phyloP scores from a whole-genome alignment of 1,140 invertebrate species.

The Orussus abietinus region DNA sequence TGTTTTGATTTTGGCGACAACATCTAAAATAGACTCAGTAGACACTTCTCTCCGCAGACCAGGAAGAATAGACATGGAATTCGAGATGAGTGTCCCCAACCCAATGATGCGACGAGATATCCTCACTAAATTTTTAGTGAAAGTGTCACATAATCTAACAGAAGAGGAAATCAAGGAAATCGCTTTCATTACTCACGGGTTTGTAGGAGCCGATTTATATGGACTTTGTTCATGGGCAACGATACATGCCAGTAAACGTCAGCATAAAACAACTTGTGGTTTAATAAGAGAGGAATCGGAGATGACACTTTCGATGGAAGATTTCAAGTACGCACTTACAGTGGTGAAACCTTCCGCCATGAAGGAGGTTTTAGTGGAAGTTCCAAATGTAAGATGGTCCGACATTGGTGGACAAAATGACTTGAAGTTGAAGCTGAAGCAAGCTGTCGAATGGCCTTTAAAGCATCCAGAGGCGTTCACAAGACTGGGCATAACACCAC shows the following conservation, averaged over 20 bases:
- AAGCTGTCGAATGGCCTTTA: constrained; percentile 91
- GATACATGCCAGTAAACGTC: constrained; percentile 54
- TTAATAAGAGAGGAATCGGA: neutral
- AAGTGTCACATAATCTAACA: constrained; percentile 56
- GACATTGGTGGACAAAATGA: constrained; percentile 91
- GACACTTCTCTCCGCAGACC: constrained; percentile 70
- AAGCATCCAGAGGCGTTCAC: constrained; percentile 85
- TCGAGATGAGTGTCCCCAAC: constrained; percentile 79
- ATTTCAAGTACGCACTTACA: constrained; percentile 65
- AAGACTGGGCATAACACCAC: constrained; percentile 86
- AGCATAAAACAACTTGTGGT: constrained; percentile 22
- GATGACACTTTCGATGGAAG: constrained; percentile 35
- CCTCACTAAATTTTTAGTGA: constrained; percentile 59
- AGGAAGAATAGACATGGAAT: constrained; percentile 78
- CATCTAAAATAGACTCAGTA: constrained; percentile 65
- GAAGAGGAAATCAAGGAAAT: constrained; percentile 60
- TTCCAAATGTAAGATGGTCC: constrained; percentile 80
- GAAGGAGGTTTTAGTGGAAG: constrained; percentile 81
- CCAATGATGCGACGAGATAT: constrained; percentile 65
- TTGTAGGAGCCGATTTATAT: constrained; percentile 81
- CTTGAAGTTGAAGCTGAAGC: constrained; percentile 81
- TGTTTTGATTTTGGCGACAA: constrained; percentile 72
- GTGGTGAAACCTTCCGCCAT: constrained; percentile 83
- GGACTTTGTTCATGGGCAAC: constrained; percentile 70
- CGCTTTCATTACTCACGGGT: constrained; percentile 75